Conservation (phyloP, 2,888 invertebrate genomes). For the Drosophila sordidula region DNA sequence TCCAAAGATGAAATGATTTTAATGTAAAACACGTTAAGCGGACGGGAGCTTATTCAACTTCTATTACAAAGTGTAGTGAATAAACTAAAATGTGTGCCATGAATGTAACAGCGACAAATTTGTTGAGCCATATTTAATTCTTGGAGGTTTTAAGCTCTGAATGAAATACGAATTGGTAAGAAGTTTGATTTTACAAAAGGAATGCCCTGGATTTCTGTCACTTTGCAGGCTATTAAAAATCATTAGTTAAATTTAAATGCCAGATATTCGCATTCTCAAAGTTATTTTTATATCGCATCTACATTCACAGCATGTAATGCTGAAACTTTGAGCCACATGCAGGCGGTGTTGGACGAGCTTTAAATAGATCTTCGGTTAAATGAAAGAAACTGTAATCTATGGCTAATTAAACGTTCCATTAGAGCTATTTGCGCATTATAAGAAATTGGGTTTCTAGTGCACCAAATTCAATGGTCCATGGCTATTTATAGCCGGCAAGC, state of each 20-base stretch:
- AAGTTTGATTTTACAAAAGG: too few relatives aligned
- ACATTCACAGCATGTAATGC: constrained; percentile 45
- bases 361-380: constrained; percentile 30
- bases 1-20: too few relatives aligned
- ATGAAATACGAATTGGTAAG: too few relatives aligned
- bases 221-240: constrained; percentile 48
- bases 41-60: too few relatives aligned
- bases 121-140: too few relatives aligned
- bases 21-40: not conserved
- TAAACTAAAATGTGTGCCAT: too few relatives aligned
- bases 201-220: not conserved
- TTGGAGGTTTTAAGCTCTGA: too few relatives aligned
- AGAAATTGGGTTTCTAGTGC: constrained; percentile 74
- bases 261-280: constrained; percentile 14
- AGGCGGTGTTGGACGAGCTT: constrained; percentile 9
- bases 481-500: constrained; percentile 66
- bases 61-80: too few relatives aligned
- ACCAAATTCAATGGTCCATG: constrained; percentile 70
- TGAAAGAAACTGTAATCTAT: constrained; percentile 54
- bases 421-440: constrained; percentile 52
- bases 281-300: constrained; percentile 39
- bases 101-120: too few relatives aligned
- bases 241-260: constrained; percentile 26
- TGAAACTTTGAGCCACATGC: constrained; percentile 39
- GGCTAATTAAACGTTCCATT: constrained; percentile 72